Evolutionary conservation across 2,797 vertebrate genomes (phyloP), one percentile per base, ranked within the genome.

Genomic region (Harpagifer antarcticus): DNA sequence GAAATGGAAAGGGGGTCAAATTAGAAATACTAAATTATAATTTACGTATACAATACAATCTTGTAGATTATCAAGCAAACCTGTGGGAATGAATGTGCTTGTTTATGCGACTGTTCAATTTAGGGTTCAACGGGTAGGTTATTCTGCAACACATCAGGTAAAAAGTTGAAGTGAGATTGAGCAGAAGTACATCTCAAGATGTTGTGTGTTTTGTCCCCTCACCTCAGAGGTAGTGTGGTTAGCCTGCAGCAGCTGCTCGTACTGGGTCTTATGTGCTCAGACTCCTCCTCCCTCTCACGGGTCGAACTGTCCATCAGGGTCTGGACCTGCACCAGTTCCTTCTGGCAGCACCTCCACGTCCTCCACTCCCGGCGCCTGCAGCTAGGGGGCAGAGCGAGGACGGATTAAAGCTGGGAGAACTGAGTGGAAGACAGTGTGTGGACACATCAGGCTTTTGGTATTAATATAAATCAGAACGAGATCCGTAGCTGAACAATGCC

Each of bases 311-410:
- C 98, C 98, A 99, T 99, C 82, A 99, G 83, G 0, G 96, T 99
- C 93, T 99, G 98, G 85, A 99, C 98, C 85, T 99, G 98, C 52
- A 99, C 95, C 79, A 99, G 93, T 88, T 99, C 98, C 92, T 94
- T 99, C 93, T 99, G 96, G 96, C 79, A 99, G 90, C 47, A 99
- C 97, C 9, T 97, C 96, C 79, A 99, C 97, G 65, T 99, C 98
- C 93, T 99, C 98, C 88, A 98, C 91, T 62, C 98, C 98, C 43
- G 98, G 98, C 54, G 98, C 96, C 92, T 99, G 98, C 63, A 99
- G 94, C 98, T 99, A 87, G 60, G 78, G 76, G 52, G 67, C 77
- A 89, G 82, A 79, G 61, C 52, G 66, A 80, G 52, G 17, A 37
- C 33, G n/a, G 58, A 81, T 77, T 62, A 54, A 45, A 44, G 48